Evolutionary conservation across 1,140 invertebrate genomes (phyloP).

Genomic region (Penaeus japonicus): DNA sequence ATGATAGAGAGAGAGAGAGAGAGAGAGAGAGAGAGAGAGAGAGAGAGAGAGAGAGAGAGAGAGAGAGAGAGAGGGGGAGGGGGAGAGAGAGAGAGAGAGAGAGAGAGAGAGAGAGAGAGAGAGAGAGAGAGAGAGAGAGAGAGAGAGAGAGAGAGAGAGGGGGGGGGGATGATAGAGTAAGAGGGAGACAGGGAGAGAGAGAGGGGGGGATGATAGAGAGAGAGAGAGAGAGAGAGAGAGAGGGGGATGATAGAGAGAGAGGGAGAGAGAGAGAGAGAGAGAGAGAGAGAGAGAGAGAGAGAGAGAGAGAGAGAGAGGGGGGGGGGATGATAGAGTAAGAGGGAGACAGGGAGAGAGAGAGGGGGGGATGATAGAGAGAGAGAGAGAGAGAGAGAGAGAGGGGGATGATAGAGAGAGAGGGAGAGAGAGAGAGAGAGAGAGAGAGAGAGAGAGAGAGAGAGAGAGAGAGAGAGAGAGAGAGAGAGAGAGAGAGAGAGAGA

Average conservation of each 20-base stretch:
- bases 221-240: background rate
- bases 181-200: background rate
- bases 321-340: background rate
- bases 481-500: background rate
- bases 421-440: background rate
- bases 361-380: background rate
- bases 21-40: too few relatives aligned
- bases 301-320: too few relatives aligned
- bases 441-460: background rate
- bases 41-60: too few relatives aligned
- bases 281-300: background rate
- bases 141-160: too few relatives aligned
- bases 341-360: background rate
- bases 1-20: too few relatives aligned
- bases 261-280: background rate
- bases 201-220: background rate
- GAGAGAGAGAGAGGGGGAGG: too few relatives aligned
- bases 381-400: background rate
- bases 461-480: too few relatives aligned
- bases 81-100: too few relatives aligned
- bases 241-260: background rate
- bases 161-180: too few relatives aligned
- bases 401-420: background rate
- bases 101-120: too few relatives aligned
- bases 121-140: too few relatives aligned